These are phyloP conservation scores for Drosophila punjabiensis DNA, from an alignment of 1,140 invertebrate genomes.

Conservation along the genomic window DNA sequence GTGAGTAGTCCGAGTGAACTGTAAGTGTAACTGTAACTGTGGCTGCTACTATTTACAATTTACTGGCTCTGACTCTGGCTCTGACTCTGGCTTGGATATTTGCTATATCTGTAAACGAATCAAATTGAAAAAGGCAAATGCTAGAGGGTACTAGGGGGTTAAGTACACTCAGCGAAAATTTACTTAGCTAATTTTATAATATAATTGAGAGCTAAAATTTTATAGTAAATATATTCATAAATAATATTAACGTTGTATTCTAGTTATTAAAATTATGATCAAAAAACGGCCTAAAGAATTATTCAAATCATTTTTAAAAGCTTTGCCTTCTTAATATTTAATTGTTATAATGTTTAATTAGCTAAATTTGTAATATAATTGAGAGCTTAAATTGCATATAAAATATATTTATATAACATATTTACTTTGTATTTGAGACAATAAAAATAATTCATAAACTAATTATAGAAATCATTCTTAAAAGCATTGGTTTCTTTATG, in stretches of 20 bases:
- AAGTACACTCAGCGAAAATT: background rate
- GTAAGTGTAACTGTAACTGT: conserved; percentile 30
- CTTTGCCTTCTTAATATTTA: no score
- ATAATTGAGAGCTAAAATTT: background rate
- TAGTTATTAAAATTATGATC: background rate
- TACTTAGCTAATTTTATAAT: background rate
- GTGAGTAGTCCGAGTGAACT: conserved; percentile 31
- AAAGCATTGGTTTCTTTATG: background rate
- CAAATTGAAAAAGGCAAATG: conserved; percentile 52
- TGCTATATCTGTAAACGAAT: conserved; percentile 54
- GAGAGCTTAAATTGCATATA: no score
- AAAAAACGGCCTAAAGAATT: background rate
- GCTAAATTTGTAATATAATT: no score
- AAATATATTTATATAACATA: no score
- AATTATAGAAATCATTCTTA: no score
- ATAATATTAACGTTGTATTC: background rate
- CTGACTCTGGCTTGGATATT: conserved; percentile 6
- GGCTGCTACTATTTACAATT: conserved; percentile 41
- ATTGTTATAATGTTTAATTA: no score
- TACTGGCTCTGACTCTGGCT: conserved; percentile 3
- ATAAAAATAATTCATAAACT: no score
- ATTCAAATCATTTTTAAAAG: no score
- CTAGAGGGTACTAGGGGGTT: background rate
- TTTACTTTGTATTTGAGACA: no score
- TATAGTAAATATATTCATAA: background rate